phyloP scores from a whole-genome alignment of 2,113 vertebrate genomes.

The Platysternon megacephalum region DNA sequence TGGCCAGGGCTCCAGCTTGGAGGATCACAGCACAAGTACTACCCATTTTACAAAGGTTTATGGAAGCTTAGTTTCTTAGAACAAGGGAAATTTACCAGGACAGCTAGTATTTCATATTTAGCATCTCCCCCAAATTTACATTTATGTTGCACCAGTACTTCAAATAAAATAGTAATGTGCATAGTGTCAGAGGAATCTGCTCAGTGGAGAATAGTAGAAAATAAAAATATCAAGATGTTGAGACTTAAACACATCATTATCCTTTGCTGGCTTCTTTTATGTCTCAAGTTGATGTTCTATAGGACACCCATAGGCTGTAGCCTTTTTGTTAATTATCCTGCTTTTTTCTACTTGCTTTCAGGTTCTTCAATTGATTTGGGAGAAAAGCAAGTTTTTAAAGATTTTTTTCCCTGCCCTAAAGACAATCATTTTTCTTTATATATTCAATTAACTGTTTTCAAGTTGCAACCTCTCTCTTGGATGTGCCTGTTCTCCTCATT shows the following conservation, averaged over 20 bases:
- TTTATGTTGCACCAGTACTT: not conserved
- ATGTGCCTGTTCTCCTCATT: not conserved
- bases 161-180: constrained; percentile 39
- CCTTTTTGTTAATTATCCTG: constrained; percentile 25
- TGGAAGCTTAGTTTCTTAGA: not conserved
- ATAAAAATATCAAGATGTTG: not conserved
- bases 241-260: constrained; percentile 29
- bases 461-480: not conserved
- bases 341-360: constrained; percentile 17
- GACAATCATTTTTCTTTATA: not conserved
- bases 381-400: constrained; percentile 21
- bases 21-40: not conserved
- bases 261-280: constrained; percentile 25
- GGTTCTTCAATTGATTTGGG: not conserved
- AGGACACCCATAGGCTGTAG: not conserved
- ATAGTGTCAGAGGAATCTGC: constrained; percentile 14
- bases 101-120: constrained; percentile 13
- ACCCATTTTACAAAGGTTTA: not conserved
- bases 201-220: not conserved
- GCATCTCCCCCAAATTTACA: not conserved
- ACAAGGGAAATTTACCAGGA: not conserved
- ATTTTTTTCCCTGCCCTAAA: not conserved
- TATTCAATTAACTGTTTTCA: not conserved
- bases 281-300: constrained; percentile 2
- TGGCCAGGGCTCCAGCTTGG: not conserved